Base-by-base conservation (phyloP, 2,797 vertebrate genomes). In the Onychomys leucogaster region DNA sequence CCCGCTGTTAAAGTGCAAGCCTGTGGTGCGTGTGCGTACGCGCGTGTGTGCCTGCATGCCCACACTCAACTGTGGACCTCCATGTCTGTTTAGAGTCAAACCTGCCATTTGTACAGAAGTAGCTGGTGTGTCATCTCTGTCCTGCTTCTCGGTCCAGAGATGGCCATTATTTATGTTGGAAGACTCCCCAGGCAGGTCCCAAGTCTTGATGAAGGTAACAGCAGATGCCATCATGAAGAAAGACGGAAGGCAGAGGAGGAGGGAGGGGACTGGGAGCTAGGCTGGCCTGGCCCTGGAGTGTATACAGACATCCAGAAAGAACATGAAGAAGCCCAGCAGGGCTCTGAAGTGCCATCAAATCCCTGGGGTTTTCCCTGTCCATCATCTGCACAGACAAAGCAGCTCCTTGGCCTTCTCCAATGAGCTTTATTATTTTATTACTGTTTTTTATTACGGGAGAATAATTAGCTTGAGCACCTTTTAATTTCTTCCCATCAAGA, bases 401-500 rank as follows among this genome's bases (percentile, higher is more conserved):
- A 82, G 49, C 32, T 12, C 5, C 52, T 3, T 3, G 41, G 67
- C 29, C 90, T 78, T 95, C 90, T 94, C 65, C 71, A 65, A 71
- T 88, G 49, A 78, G 65, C 29, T 71, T 83, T 75, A 37, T 92
- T 94, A 93, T 89, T 81, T 89, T 76, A 82, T 83, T 91, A 63
- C 90, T 83, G 75, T 83, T 86, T 84, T 81, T 96, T 97, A 55
- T 75, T 89, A 61, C 1, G 1, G 85, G 91, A 95, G 95, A 89
- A 9, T 94, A 94, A 97, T 96, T 96, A 97, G 91, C 92, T 88
- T 83, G 75, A 97, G n/a, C 43, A 46, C 91, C 94, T 89, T 59
- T 13, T 97, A 95, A 98, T 98, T 97, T 94, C 76, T 21, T 29
- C 81, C 89, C 94, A 94, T 17, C 63, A 97, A 92, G 76, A 76